phyloP scores from a whole-genome alignment of 1,140 invertebrate species.

The Oreohelix idahoensis region DNA sequence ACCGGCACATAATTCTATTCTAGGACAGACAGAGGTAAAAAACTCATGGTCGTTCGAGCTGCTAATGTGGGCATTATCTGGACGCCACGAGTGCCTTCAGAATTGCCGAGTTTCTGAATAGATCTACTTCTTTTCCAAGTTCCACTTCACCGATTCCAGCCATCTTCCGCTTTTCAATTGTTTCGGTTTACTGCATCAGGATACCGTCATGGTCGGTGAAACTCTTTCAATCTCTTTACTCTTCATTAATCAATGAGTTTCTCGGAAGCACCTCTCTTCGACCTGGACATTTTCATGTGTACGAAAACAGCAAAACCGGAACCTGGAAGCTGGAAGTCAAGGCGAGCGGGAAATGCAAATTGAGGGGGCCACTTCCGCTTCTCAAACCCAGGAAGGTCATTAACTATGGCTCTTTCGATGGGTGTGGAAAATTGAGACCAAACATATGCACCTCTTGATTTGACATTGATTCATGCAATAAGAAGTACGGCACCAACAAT shows the following conservation, averaged over 20 bases:
- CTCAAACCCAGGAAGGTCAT: background rate
- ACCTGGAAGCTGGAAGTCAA: background rate
- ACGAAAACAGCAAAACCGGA: constrained; percentile 19
- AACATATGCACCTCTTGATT: background rate
- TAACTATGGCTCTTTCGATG: background rate
- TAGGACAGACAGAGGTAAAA: no score
- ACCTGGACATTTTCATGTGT: background rate
- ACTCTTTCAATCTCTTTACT: background rate
- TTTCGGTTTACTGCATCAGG: background rate
- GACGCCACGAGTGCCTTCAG: background rate
- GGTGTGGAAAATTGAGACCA: background rate
- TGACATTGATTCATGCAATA: background rate
- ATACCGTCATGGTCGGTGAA: background rate
- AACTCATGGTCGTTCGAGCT: background rate
- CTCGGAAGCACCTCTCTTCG: background rate
- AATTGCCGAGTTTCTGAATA: background rate
- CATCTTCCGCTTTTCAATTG: background rate
- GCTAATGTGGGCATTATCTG: background rate
- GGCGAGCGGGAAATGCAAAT: constrained; percentile 24
- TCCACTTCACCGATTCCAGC: background rate
- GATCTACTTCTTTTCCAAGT: background rate
- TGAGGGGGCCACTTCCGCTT: constrained; percentile 16
- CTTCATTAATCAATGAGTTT: constrained; percentile 18
- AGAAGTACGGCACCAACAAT: no score
- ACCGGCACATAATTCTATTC: no score